These are phyloP conservation scores for Caenorhabditis afra DNA, from an alignment of 2,888 invertebrate species.

Conservation along the genomic window DNA sequence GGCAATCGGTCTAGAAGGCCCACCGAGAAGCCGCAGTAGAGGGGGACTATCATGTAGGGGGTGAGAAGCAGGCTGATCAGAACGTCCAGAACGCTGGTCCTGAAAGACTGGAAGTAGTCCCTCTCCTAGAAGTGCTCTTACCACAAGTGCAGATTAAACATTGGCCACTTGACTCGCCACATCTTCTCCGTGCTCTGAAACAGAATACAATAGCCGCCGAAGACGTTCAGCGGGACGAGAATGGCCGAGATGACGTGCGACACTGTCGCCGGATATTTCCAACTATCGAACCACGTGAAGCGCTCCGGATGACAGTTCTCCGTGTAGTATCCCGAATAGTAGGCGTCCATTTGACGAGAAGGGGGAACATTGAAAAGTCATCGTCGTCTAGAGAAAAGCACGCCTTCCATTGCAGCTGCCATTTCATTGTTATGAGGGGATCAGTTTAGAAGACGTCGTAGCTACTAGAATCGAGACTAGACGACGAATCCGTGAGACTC, in stretches of 20 bases:
- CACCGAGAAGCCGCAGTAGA: constrained; percentile 8
- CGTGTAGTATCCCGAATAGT: not conserved
- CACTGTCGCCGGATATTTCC: constrained; percentile 12
- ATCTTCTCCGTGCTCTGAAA: constrained; percentile 12
- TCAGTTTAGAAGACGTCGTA: too few relatives aligned
- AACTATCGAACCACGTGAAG: constrained; percentile 25
- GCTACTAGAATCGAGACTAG: too few relatives aligned
- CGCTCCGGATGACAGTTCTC: constrained; percentile 8
- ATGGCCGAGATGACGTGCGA: constrained; percentile 8
- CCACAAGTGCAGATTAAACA: too few relatives aligned
- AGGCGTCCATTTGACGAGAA: not conserved
- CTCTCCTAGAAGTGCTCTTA: not conserved
- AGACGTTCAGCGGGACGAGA: constrained; percentile 13
- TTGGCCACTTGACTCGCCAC: too few relatives aligned
- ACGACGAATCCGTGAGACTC: not conserved
- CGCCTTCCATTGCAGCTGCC: not conserved
- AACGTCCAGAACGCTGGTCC: constrained; percentile 13
- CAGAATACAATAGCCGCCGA: constrained; percentile 7
- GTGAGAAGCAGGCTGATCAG: constrained; percentile 2
- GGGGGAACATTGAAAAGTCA: too few relatives aligned
- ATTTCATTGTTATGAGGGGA: too few relatives aligned
- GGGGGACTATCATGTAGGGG: constrained; percentile 13
- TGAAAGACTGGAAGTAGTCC: not conserved
- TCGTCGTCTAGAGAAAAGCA: too few relatives aligned
- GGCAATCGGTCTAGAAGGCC: constrained; percentile 6